Evolutionary conservation across 2,888 invertebrate genomes (phyloP).

Genomic region (Cheilosia grossa): DNA sequence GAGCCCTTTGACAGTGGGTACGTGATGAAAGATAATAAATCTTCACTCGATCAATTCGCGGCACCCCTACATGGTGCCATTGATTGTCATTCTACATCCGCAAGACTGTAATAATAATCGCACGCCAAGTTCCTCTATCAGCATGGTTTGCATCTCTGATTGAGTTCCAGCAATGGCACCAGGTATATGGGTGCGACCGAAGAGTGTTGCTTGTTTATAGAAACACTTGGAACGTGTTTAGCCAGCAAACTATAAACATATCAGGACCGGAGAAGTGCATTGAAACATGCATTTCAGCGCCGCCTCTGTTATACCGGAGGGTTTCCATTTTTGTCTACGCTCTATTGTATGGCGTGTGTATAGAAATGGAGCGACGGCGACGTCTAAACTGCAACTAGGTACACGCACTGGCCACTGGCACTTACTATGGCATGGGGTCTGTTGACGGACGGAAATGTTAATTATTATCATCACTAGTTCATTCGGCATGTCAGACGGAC

Average conservation of each 20-base stretch:
- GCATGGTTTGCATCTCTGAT: conserved; percentile 39
- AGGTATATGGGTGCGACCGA: conserved; percentile 29
- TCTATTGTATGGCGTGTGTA: conserved; percentile 5
- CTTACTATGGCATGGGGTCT: conserved; percentile 25
- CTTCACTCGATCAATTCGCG: conserved; percentile 35
- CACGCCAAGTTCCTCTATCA: conserved; percentile 29
- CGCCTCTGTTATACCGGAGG: background rate
- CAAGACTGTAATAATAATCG: conserved; percentile 24
- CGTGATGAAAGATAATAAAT: conserved; percentile 37
- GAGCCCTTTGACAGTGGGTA: conserved; percentile 11
- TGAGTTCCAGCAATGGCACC: conserved; percentile 28
- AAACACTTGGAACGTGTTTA: conserved; percentile 55
- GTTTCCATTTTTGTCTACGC: conserved; percentile 22
- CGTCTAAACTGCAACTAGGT: background rate
- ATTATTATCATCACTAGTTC: conserved; percentile 56
- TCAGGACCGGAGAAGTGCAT: conserved; percentile 29
- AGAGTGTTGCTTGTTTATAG: conserved; percentile 17
- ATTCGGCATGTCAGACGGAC: conserved; percentile 31
- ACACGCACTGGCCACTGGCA: background rate
- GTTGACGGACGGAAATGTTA: conserved; percentile 60
- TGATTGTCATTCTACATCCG: conserved; percentile 23
- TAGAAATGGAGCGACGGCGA: conserved; percentile 3
- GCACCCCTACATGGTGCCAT: conserved; percentile 37
- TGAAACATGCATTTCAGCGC: conserved; percentile 38
- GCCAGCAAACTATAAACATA: conserved; percentile 24